These are phyloP conservation scores for Nannoperca obscura DNA, from an alignment of 2,797 vertebrate species.

Conservation along the genomic window DNA sequence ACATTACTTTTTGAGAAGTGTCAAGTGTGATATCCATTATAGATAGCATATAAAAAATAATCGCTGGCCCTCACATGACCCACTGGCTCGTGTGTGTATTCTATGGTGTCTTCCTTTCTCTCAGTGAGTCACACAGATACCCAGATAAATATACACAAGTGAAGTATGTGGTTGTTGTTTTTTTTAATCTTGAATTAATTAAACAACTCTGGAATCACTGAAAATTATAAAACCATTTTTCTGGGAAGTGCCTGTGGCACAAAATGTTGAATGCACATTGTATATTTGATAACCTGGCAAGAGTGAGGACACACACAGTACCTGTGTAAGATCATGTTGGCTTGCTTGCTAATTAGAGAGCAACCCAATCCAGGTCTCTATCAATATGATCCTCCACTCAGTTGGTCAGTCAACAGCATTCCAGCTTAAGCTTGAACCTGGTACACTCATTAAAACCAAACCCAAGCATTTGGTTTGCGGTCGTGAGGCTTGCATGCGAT, in stretches of 20 bases:
- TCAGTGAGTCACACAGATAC: constrained; percentile 18
- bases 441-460: constrained; percentile 75
- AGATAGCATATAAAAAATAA: neutral
- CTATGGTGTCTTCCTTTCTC: neutral
- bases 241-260: neutral
- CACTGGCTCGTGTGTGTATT: neutral
- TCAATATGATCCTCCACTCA: constrained; percentile 66
- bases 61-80: neutral
- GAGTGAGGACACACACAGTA: constrained; percentile 30
- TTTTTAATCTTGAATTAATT: neutral
- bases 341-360: constrained; percentile 74
- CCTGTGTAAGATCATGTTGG: constrained; percentile 45
- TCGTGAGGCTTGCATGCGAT: constrained; percentile 49
- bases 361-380: constrained; percentile 69
- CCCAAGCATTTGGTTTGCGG: constrained; percentile 64
- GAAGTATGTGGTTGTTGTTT: neutral
- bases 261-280: neutral
- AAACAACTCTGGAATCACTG: constrained; percentile 14
- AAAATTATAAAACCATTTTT: neutral
- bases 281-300: constrained; percentile 21
- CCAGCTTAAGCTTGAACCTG: constrained; percentile 70
- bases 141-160: constrained; percentile 9
- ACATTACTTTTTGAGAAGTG: neutral
- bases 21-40: neutral
- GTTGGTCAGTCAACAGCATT: constrained; percentile 78